Evolutionary conservation across 2,888 invertebrate species (phyloP).

Genomic region (Callosobruchus maculatus): DNA sequence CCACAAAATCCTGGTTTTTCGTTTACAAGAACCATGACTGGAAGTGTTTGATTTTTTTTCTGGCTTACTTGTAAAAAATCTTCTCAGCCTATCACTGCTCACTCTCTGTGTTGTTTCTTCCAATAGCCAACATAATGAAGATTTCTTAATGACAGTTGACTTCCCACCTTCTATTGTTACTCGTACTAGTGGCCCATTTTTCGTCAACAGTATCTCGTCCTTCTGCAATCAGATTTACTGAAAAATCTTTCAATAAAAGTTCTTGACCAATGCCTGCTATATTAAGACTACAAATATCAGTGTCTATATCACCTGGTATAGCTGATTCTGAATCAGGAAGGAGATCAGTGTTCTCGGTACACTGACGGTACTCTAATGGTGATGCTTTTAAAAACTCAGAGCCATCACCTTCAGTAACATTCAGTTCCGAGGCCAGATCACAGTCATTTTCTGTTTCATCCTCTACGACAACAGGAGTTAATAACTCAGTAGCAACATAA

Average conservation of each 20-base stretch:
- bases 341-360: too few relatives aligned
- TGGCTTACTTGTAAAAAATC: slow-evolving; percentile 2
- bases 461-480: too few relatives aligned
- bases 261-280: slow-evolving; percentile 3
- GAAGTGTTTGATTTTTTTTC: not conserved
- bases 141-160: slow-evolving; percentile 2
- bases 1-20: not conserved
- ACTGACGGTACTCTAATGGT: too few relatives aligned
- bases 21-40: too few relatives aligned
- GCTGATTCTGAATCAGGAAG: too few relatives aligned
- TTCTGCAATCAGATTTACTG: not conserved
- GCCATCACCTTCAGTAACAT: too few relatives aligned
- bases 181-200: slow-evolving; percentile 3
- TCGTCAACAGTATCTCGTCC: not conserved
- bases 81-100: slow-evolving; percentile 3
- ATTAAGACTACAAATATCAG: not conserved
- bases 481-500: too few relatives aligned
- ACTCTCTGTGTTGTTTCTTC: slow-evolving; percentile 5
- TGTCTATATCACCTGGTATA: too few relatives aligned
- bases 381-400: too few relatives aligned
- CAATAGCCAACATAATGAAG: slow-evolving; percentile 4
- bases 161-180: not conserved
- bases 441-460: too few relatives aligned
- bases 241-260: slow-evolving; percentile 2
- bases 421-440: too few relatives aligned